Base-by-base conservation (phyloP, 64 coral and sea anemone genomes). In the Pocillopora damicornis region DNA sequence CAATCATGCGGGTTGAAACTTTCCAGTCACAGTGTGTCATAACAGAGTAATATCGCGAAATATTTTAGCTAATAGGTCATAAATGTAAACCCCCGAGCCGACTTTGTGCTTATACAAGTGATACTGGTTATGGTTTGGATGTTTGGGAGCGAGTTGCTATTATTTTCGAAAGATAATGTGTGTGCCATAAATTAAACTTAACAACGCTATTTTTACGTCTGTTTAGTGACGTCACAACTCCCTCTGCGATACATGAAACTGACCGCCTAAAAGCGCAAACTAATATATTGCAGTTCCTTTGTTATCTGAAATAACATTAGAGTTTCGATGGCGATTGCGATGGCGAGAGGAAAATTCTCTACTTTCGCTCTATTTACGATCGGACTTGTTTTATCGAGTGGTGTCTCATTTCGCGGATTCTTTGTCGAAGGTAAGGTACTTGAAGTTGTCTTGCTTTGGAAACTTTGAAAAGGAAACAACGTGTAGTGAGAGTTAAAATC, bases 341-440 rank as follows among this genome's bases (percentile, higher is more conserved):
- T 38, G 64, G 81, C 63, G 25, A n/a, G 9, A 13, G 15, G 56
- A 63, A 85, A 85, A 9, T 30, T 85, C 0, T 85, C 64, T 0
- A 15, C 38, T 65, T 72, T 58, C 11, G 15, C 3, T 56, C 13
- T 85, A 56, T 37, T 85, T 7, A 0, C 36, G 9, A 13, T 26
- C 2, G 81, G 20, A 22, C 12, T 85, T 85, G 37, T 85, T 18
- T 85, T 73, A 42, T 57, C 64, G 4, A 71, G 10, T 15, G 81
- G 30, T 42, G 16, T 85, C 18, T 66, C 42, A 2, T 73, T 71
- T 73, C 18, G 42, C 15, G 9, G 7, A 37, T 13, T 11, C 5
- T 22, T 66, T 9, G 62, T 66, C 61, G 35, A 82, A 45, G 80
- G 80, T 82, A 82, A 82, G 42, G 42, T 7, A 51, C 42, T 51